Conservation (phyloP, 2,797 vertebrate genomes). For the Limosa lapponica region DNA sequence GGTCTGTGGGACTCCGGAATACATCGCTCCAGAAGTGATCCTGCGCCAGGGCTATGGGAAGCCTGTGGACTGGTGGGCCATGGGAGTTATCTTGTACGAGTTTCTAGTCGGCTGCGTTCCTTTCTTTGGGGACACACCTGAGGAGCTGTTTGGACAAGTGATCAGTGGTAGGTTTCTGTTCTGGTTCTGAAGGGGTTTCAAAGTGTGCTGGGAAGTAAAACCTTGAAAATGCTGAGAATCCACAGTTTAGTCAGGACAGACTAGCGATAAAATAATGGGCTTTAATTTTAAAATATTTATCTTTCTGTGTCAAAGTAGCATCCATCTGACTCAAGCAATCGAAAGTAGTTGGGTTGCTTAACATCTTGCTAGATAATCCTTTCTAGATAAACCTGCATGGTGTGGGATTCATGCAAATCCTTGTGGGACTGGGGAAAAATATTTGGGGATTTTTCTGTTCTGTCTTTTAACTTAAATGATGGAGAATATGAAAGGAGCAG, state of each 20-base stretch:
- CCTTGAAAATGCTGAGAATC: background rate
- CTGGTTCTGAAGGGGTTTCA: background rate
- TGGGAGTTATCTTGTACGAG: slow-evolving; percentile 96
- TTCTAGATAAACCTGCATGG: background rate
- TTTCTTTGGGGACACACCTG: slow-evolving; percentile 96
- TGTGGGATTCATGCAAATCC: background rate
- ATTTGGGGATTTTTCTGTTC: background rate
- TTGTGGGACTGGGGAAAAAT: background rate
- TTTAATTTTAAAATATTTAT: background rate
- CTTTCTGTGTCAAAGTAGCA: background rate
- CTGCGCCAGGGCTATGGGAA: slow-evolving; percentile 97
- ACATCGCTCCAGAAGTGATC: slow-evolving; percentile 97
- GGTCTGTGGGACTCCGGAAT: slow-evolving; percentile 97
- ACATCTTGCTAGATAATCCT: background rate
- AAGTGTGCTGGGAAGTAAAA: background rate
- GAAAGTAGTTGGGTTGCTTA: background rate
- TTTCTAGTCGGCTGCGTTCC: slow-evolving; percentile 95
- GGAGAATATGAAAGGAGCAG: background rate
- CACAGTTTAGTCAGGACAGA: background rate
- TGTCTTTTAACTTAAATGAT: background rate
- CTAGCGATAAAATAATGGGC: background rate
- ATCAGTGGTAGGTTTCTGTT: slow-evolving; percentile 89
- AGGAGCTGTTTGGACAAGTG: slow-evolving; percentile 97
- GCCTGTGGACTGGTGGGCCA: slow-evolving; percentile 98
- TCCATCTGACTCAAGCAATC: background rate